phyloP scores from a whole-genome alignment of 2,113 vertebrate genomes.

The Xiphophorus couchianus region DNA sequence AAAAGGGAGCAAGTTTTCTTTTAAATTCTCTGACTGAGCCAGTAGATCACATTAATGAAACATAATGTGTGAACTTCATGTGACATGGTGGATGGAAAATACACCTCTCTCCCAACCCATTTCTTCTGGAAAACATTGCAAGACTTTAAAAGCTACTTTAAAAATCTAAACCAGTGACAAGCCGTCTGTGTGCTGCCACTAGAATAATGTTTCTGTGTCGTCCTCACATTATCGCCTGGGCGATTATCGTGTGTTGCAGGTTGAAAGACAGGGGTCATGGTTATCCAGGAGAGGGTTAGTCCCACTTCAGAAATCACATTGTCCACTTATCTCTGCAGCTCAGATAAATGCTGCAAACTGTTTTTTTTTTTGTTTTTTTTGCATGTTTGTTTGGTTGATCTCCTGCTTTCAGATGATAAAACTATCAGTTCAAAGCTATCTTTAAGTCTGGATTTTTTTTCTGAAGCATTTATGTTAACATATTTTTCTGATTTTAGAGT shows the following conservation, averaged over 20 bases:
- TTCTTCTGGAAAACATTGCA: too few species aligned
- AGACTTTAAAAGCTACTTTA: too few species aligned
- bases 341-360: slow-evolving; percentile 51
- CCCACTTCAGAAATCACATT: slow-evolving; percentile 23
- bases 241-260: slow-evolving; percentile 26
- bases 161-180: background rate
- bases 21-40: slow-evolving; percentile 43
- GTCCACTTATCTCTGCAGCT: slow-evolving; percentile 45
- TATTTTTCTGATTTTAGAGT: background rate
- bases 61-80: slow-evolving; percentile 26
- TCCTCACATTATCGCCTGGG: slow-evolving; percentile 20
- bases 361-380: slow-evolving; percentile 26
- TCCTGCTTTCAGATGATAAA: slow-evolving; percentile 57
- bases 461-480: slow-evolving; percentile 7
- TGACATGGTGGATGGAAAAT: background rate
- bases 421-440: slow-evolving; percentile 44
- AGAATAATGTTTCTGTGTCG: background rate
- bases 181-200: background rate
- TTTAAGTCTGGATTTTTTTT: slow-evolving; percentile 4
- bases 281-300: slow-evolving; percentile 22
- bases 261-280: slow-evolving; percentile 39
- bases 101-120: background rate
- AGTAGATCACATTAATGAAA: slow-evolving; percentile 47
- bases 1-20: slow-evolving; percentile 45
- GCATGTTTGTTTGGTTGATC: slow-evolving; percentile 49